These are phyloP conservation scores for Malurus leucopterus DNA, from an alignment of 2,797 vertebrate genomes.

Conservation along the genomic window DNA sequence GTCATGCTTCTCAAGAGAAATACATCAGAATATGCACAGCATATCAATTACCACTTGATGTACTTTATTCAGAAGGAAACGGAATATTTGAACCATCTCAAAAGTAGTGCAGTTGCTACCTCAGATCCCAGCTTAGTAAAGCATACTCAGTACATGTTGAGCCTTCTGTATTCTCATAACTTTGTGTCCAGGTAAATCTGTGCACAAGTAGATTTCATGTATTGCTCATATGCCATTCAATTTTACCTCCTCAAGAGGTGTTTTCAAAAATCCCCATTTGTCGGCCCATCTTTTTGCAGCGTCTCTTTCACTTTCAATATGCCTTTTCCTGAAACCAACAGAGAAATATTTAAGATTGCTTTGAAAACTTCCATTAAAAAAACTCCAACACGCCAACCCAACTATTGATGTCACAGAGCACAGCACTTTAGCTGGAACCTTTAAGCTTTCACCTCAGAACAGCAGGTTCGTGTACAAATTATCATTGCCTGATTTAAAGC, in stretches of 20 bases:
- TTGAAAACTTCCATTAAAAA: background rate
- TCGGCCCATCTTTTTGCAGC: conserved; percentile 74
- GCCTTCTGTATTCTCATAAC: background rate
- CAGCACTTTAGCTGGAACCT: background rate
- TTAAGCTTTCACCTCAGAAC: background rate
- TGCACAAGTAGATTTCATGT: background rate
- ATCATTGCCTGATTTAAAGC: background rate
- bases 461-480: background rate
- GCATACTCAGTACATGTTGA: background rate
- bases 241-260: conserved; percentile 68
- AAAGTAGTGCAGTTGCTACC: background rate
- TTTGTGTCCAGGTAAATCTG: background rate
- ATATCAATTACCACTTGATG: background rate
- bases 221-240: background rate
- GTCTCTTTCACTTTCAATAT: conserved; percentile 57
- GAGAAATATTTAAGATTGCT: background rate
- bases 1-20: conserved; percentile 28
- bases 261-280: conserved; percentile 82
- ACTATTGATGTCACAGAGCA: background rate
- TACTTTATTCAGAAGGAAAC: background rate
- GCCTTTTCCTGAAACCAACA: conserved; percentile 68
- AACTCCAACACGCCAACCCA: fast-evolving
- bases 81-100: background rate
- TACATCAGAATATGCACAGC: background rate
- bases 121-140: background rate